Percentiles rank a stretch among this genome's conserved stretches.
Conservation (phyloP, 1,140 invertebrate genomes). For the Heliothis subflexa region DNA sequence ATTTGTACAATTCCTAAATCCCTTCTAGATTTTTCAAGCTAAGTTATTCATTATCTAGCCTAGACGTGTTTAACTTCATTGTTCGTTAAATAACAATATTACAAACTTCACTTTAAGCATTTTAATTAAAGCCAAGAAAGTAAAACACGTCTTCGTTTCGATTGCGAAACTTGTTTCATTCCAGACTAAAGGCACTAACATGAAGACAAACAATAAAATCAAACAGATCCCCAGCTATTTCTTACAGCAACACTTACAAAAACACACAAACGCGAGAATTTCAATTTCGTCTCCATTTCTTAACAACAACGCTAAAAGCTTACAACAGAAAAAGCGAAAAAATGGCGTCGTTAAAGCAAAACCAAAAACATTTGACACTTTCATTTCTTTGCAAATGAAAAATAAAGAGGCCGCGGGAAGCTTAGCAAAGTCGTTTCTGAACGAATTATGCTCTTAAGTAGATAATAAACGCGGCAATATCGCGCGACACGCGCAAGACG, state of each 20-base stretch:
- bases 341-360: constrained; percentile 43
- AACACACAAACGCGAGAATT: constrained; percentile 21
- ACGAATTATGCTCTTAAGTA: constrained; percentile 48
- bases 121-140: constrained; percentile 32
- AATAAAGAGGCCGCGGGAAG: constrained; percentile 36
- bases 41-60: constrained; percentile 5
- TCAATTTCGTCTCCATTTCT: constrained; percentile 33
- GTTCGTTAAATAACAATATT: constrained; percentile 38
- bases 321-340: constrained; percentile 28
- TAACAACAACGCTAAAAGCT: constrained; percentile 31
- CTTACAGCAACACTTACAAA: not conserved
- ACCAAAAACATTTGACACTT: constrained; percentile 49
- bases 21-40: not conserved
- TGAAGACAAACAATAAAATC: constrained; percentile 34
- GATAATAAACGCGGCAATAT: constrained; percentile 46
- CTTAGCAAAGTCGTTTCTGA: constrained; percentile 40
- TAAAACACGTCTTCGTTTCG: constrained; percentile 30
- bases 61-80: constrained; percentile 15
- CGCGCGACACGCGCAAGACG: constrained; percentile 24
- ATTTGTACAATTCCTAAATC: not conserved
- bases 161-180: constrained; percentile 32
- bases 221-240: not conserved
- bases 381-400: constrained; percentile 50
- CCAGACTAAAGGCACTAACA: constrained; percentile 19
- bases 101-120: constrained; percentile 3